Evolutionary conservation across 2,888 invertebrate genomes (phyloP), one percentile per base, ranked within the genome.

Genomic region (Fragum fragum): DNA sequence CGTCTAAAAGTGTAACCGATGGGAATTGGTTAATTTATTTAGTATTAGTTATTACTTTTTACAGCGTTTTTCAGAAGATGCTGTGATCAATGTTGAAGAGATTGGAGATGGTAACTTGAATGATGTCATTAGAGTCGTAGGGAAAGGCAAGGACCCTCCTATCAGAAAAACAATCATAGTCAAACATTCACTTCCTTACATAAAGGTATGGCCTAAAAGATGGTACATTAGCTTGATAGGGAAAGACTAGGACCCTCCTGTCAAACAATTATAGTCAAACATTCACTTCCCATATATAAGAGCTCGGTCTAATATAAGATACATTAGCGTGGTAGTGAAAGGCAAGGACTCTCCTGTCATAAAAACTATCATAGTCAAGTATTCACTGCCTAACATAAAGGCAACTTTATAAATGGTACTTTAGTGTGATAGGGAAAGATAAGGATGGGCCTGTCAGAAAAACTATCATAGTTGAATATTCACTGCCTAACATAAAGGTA

Each of bases 401-500:
- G 91, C 88, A 84, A 21, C n/a, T n/a, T n/a, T n/a, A n/a, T n/a
- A n/a, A n/a, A n/a, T n/a, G n/a, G n/a, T n/a, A n/a, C 0, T n/a
- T 79, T 16, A 68, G 89, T 57, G 78, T 89, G 1, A 63, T 57
- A 52, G 74, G 72, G 2, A 69, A 57, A 18, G 55, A 70, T 52
- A 79, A 73, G 3, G 28, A 36, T n/a, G 71, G 73, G 0, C 53
- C 74, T 16, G 53, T 72, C 7, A 36, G 23, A 9, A 42, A 76
- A 9, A 87, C 86, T 63, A 72, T 87, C 16, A 81, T 91, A 11
- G 52, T 89, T 18, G 90, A 91, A 81, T 86, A 87, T 53, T 88
- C 90, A 18, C 80, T 88, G 14, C 90, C 91, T 1, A 90, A 87
- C 72, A 87, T 91, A 11, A 91, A 91, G 85, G 91, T 89, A 84